Evolutionary conservation across 2,797 vertebrate species (phyloP).

Genomic region (Labeo calbasu): DNA sequence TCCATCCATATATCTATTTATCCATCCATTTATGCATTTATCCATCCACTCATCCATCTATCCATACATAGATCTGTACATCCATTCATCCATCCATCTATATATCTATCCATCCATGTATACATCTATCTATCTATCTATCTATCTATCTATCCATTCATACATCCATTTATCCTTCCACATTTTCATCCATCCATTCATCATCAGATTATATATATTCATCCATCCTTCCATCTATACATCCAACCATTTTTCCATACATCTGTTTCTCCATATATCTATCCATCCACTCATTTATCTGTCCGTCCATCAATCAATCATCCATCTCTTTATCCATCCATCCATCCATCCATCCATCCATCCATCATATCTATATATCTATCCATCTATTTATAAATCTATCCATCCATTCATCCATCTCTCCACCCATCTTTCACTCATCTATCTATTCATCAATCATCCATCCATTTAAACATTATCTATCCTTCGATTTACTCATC

Average conservation of each 20-base stretch:
- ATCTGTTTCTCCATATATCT: background rate
- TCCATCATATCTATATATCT: background rate
- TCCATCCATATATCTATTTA: too few species aligned
- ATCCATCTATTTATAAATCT: background rate
- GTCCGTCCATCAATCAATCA: rapidly evolving
- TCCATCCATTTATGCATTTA: background rate
- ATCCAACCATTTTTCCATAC: background rate
- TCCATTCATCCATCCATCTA: background rate
- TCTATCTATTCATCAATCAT: too few species aligned
- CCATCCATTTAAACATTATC: too few species aligned
- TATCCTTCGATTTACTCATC: background rate
- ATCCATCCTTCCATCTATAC: background rate
- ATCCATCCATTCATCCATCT: too few species aligned
- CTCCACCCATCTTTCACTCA: too few species aligned
- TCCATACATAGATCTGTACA: background rate
- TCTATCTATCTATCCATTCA: background rate
- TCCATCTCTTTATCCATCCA: background rate
- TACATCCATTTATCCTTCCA: too few species aligned
- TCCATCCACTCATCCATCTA: background rate
- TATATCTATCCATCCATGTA: background rate
- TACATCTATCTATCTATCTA: too few species aligned
- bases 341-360: background rate
- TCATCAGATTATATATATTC: too few species aligned
- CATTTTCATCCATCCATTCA: background rate
- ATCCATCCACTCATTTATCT: background rate